Evolutionary conservation across 1,140 invertebrate species (phyloP).

Genomic region (Polypedilum pembai): DNA sequence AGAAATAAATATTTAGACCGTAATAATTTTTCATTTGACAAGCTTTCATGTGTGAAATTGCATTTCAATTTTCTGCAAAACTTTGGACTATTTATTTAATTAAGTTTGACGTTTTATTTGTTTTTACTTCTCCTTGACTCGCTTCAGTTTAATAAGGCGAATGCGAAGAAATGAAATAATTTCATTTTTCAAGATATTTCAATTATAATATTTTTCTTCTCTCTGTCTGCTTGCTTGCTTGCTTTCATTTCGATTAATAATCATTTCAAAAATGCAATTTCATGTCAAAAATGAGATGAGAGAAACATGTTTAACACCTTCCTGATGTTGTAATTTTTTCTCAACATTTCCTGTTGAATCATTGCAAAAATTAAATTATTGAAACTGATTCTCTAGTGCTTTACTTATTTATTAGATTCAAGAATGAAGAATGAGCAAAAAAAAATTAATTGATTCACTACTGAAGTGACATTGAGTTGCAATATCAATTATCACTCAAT

Average conservation of each 20-base stretch:
- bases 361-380: background rate
- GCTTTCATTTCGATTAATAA: background rate
- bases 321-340: slow-evolving; percentile 12
- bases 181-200: slow-evolving; percentile 3
- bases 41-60: slow-evolving; percentile 17
- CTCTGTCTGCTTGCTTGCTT: no score
- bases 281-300: slow-evolving; percentile 10
- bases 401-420: no score
- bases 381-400: no score
- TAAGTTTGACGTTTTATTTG: slow-evolving; percentile 14
- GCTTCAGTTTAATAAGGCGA: slow-evolving; percentile 1
- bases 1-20: slow-evolving; percentile 18
- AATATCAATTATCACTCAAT: background rate
- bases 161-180: background rate
- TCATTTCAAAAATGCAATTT: slow-evolving; percentile 19
- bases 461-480: background rate
- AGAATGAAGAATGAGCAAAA: no score
- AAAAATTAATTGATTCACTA: background rate
- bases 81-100: slow-evolving; percentile 13
- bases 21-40: slow-evolving; percentile 14
- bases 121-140: background rate
- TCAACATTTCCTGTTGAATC: slow-evolving; percentile 12
- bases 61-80: slow-evolving; percentile 9
- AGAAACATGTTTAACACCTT: slow-evolving; percentile 18
- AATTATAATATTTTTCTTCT: background rate